Conservation (phyloP, 2,113 vertebrate species). For the Vireo altiloquus region DNA sequence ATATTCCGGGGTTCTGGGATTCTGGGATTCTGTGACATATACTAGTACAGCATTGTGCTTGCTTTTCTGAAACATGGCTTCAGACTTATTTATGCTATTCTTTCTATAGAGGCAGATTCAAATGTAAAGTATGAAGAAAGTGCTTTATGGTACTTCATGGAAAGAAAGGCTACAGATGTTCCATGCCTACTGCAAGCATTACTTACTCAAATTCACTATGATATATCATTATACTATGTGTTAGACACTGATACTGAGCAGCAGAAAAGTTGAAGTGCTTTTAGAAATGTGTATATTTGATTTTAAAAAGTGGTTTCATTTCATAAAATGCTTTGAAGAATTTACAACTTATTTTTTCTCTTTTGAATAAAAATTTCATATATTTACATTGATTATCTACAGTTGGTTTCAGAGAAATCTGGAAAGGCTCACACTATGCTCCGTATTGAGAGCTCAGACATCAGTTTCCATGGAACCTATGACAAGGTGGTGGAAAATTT, state of each 20-base stretch:
- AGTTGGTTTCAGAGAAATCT: constrained; percentile 7
- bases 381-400: neutral
- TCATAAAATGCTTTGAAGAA: neutral
- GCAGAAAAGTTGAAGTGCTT: neutral
- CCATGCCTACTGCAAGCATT: neutral
- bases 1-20: neutral
- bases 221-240: neutral
- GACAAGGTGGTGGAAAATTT: constrained; percentile 67
- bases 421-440: constrained; percentile 16
- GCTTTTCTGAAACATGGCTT: neutral
- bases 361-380: neutral
- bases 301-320: neutral
- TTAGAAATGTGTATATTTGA: neutral
- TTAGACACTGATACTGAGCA: neutral
- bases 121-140: neutral
- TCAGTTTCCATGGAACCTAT: constrained; percentile 65
- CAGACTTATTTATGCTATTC: neutral
- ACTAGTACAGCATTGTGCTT: neutral
- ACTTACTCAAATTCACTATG: neutral
- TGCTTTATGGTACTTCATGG: neutral
- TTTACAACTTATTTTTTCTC: neutral
- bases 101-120: neutral
- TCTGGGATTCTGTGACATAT: neutral
- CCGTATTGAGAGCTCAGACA: constrained; percentile 14
- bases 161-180: neutral